Evolutionary conservation across 2,888 invertebrate species (phyloP), one percentile per base, ranked within the genome.

Genomic region (Polyommatus iphigenia): DNA sequence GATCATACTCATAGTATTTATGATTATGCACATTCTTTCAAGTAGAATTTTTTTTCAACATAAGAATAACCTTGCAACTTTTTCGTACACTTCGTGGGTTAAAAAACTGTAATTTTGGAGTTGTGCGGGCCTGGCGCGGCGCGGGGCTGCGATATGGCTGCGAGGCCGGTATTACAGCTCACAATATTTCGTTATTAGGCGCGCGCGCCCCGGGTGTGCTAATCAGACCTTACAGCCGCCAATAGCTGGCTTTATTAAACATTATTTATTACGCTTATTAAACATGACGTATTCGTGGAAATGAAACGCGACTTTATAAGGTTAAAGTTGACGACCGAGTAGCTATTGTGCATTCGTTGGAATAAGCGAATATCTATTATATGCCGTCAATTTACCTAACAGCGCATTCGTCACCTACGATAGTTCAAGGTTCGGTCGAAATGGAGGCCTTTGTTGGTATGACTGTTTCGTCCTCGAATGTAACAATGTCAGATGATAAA

Each of bases 211-310:
- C 67, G 67, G 67, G 67, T 15, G 29, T 15, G 29, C 67, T 67
- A 29, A 67, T 67, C 29, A 67, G 67, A 29, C 67, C 29, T 67
- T 67, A 67, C 15, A 67, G 67, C 29, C 29, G 29, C 29, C 67
- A 67, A 67, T 67, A 32, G 6, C 29, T 32, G 67, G 24, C 67
- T 67, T 67, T 67, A 67, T 67, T 67, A 67, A 67, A 67, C 67
- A 32, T 32, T 67, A 29, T 67, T 67, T 67, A 67, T 67, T 67
- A 67, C 67, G 29, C 67, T 32, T 67, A 67, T 67, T 67, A 67
- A 67, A 67, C 67, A 29, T 67, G 67, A 67, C 15, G 29, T 15
- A 67, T 67, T 67, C 13, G 10, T 67, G 67, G 24, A 67, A 67
- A 67, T 29, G 15, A 4, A 67, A 24, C 3, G 24, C 1, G 18